phyloP scores from a whole-genome alignment of 2,888 invertebrate genomes.

The Cantharis rustica region DNA sequence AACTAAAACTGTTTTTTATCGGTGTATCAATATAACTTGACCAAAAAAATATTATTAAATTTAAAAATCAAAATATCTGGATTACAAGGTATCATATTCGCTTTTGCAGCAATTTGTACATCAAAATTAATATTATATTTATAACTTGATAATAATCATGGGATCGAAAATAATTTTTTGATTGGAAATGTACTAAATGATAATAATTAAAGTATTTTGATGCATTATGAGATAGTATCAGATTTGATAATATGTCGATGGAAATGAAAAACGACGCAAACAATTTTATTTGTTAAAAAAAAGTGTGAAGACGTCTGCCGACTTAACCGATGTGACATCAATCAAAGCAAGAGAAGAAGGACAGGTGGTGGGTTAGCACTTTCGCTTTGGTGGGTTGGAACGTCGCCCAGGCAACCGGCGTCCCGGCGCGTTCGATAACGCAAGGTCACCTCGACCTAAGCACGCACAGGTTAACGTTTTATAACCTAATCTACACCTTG shows the following conservation, averaged over 20 bases:
- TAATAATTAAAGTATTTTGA: too few species aligned
- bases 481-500: constrained; percentile 22
- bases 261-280: constrained; percentile 10
- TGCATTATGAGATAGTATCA: too few species aligned
- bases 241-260: not conserved
- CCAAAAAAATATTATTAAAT: too few species aligned
- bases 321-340: constrained; percentile 30
- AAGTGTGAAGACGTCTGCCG: constrained; percentile 13
- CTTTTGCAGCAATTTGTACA: too few species aligned
- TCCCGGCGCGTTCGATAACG: constrained; percentile 38
- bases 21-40: too few species aligned
- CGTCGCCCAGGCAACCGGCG: constrained; percentile 39
- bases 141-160: not conserved
- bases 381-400: constrained; percentile 38
- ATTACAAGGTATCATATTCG: too few species aligned
- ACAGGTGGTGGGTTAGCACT: constrained; percentile 41
- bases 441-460: constrained; percentile 37
- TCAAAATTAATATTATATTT: too few species aligned
- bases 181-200: not conserved
- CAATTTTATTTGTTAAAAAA: constrained; percentile 13
- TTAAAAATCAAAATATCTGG: too few species aligned
- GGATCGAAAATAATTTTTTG: not conserved
- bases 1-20: too few species aligned
- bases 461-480: constrained; percentile 28
- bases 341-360: constrained; percentile 33